phyloP scores from a whole-genome alignment of 2,797 vertebrate genomes.

The Lemur catta region DNA sequence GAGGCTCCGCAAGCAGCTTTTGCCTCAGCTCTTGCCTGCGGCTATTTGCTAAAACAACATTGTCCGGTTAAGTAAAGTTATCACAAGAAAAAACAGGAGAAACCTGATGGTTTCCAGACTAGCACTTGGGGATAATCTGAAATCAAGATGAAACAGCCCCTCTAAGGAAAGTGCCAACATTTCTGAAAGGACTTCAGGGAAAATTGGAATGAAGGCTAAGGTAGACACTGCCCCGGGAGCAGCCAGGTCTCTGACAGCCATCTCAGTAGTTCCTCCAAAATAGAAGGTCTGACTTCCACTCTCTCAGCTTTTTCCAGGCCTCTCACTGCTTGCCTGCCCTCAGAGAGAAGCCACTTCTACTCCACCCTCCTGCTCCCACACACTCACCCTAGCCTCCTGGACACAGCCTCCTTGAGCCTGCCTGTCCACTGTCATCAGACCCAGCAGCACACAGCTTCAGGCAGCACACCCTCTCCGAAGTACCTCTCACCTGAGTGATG shows the following conservation, averaged over 20 bases:
- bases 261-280: background rate
- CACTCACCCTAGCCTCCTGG: background rate
- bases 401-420: background rate
- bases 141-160: background rate
- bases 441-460: background rate
- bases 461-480: background rate
- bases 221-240: background rate
- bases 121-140: background rate
- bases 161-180: background rate
- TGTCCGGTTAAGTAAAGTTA: background rate
- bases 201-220: background rate
- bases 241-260: background rate
- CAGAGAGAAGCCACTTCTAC: background rate
- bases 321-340: background rate
- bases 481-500: background rate
- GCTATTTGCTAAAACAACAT: constrained; percentile 47
- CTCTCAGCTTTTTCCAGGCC: background rate
- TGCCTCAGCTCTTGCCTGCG: background rate
- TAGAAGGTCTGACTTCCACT: background rate
- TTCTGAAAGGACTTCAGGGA: background rate
- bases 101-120: constrained; percentile 1
- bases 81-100: background rate
- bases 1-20: background rate
- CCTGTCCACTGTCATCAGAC: background rate
- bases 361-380: too few species aligned